These are phyloP conservation scores for Sebastes steindachneri DNA, from an alignment of 2,797 vertebrate genomes.

Conservation along the genomic window DNA sequence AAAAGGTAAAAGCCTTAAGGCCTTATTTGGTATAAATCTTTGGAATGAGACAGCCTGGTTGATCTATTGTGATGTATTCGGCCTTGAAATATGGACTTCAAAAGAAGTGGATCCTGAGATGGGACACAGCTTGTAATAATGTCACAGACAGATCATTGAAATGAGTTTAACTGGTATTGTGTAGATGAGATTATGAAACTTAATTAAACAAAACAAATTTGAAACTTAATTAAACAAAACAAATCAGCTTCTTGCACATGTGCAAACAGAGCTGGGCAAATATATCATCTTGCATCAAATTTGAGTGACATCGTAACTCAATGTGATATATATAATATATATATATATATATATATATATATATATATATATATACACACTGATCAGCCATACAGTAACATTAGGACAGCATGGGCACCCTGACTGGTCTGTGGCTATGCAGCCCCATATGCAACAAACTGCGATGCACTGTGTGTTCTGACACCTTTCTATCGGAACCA, in stretches of 20 bases:
- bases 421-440: no score
- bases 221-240: slow-evolving; percentile 11
- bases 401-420: no score
- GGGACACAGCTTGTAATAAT: neutral
- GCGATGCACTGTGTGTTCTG: no score
- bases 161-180: neutral
- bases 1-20: slow-evolving; percentile 3
- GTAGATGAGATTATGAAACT: neutral
- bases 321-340: neutral
- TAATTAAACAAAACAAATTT: slow-evolving; percentile 14
- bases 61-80: neutral
- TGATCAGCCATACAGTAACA: no score
- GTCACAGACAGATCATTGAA: slow-evolving; percentile 1
- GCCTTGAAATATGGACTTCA: slow-evolving; percentile 5
- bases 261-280: neutral
- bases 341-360: neutral
- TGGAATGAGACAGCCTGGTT: neutral
- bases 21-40: neutral
- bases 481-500: no score
- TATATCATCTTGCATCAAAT: neutral
- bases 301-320: neutral
- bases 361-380: neutral
- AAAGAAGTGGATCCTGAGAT: neutral
- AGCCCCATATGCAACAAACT: no score
- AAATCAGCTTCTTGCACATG: neutral